Percentiles rank a stretch among this genome's conserved stretches.
phyloP scores from a whole-genome alignment of 2,113 vertebrate genomes.

The Tonatia bakeri region DNA sequence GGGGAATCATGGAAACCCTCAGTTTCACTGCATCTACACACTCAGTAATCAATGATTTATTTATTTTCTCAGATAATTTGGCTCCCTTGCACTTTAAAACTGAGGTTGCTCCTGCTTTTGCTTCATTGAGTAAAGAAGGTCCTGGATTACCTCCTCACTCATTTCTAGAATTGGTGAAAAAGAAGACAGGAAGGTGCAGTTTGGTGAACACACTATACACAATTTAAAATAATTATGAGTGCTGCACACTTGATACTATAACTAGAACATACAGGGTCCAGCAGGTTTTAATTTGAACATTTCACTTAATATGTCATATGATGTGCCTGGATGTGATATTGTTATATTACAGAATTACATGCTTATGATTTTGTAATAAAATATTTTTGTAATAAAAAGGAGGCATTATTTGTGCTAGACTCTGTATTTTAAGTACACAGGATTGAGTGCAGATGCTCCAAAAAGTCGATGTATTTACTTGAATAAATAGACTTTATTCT shows the following conservation, averaged over 20 bases:
- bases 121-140: neutral
- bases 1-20: neutral
- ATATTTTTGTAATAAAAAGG: too few relatives aligned
- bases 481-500: neutral
- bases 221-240: constrained; percentile 25
- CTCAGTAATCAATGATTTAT: neutral
- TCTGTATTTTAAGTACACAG: too few relatives aligned
- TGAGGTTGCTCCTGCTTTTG: neutral
- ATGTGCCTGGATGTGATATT: too few relatives aligned
- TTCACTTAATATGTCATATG: too few relatives aligned
- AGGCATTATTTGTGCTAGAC: too few relatives aligned
- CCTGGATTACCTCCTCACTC: neutral
- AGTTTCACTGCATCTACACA: accelerated
- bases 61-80: neutral
- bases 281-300: too few relatives aligned
- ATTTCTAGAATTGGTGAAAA: neutral
- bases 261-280: too few relatives aligned
- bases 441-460: neutral
- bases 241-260: constrained; percentile 48
- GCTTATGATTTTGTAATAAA: too few relatives aligned
- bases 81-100: accelerated
- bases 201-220: constrained; percentile 44
- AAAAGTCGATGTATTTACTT: neutral
- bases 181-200: neutral
- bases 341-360: too few relatives aligned